Conservation (phyloP, 2,888 invertebrate species). For the Unio delphinus region DNA sequence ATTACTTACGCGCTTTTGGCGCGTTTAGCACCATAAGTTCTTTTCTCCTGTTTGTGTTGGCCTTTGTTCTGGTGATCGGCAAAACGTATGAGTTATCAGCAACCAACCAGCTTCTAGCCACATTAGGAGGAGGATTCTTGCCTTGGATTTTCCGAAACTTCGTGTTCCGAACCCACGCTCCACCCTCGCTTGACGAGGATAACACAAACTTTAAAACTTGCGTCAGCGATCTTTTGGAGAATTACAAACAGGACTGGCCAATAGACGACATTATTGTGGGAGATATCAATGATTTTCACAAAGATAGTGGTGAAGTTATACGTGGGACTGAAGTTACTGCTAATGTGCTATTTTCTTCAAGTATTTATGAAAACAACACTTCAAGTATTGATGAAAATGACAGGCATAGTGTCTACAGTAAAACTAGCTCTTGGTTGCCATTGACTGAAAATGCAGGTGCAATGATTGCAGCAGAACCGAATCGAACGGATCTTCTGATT, state of each 20-base stretch:
- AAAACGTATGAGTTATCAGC: conserved; percentile 39
- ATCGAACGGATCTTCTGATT: too few relatives aligned
- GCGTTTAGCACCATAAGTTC: conserved; percentile 26
- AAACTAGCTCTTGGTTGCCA: too few relatives aligned
- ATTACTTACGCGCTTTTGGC: conserved; percentile 24
- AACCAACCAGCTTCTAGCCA: conserved; percentile 35
- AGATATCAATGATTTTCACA: background rate
- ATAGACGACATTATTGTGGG: conserved; percentile 27
- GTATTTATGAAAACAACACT: too few relatives aligned
- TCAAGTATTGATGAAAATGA: too few relatives aligned
- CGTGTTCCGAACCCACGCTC: conserved; percentile 24
- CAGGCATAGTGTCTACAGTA: too few relatives aligned
- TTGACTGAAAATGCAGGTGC: too few relatives aligned
- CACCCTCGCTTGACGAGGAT: conserved; percentile 15
- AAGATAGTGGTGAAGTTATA: too few relatives aligned
- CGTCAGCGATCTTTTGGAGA: conserved; percentile 19
- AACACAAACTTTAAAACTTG: conserved; percentile 29
- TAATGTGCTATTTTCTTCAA: too few relatives aligned
- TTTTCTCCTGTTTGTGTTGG: conserved; percentile 38
- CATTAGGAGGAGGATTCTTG: conserved; percentile 42
- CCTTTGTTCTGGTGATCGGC: conserved; percentile 40
- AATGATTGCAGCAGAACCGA: too few relatives aligned
- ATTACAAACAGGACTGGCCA: conserved; percentile 28
- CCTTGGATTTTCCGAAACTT: conserved; percentile 37
- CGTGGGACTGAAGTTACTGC: too few relatives aligned